phyloP scores from a whole-genome alignment of 2,888 invertebrate genomes.

The Cyclophora albipunctata region DNA sequence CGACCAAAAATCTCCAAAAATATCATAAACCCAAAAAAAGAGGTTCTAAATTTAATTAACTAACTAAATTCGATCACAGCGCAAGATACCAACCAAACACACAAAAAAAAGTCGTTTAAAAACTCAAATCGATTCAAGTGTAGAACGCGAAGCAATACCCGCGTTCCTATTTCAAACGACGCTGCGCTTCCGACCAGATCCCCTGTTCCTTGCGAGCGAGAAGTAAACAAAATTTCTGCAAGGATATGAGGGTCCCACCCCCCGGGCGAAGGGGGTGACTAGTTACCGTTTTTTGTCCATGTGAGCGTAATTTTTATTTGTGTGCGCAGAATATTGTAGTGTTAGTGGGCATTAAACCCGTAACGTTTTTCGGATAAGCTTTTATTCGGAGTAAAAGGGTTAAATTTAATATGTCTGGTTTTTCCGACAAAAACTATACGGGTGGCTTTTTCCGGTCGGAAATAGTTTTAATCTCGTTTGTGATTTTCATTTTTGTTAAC shows the following conservation, averaged over 20 bases:
- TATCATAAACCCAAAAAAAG: no score
- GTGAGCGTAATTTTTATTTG: constrained; percentile 55
- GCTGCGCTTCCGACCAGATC: constrained; percentile 43
- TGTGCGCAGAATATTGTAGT: constrained; percentile 35
- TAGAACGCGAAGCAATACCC: constrained; percentile 48
- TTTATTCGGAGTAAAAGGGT: constrained; percentile 41
- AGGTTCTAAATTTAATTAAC: no score
- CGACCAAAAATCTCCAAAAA: no score
- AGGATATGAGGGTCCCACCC: constrained; percentile 60
- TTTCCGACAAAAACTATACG: constrained; percentile 31
- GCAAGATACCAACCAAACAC: no score
- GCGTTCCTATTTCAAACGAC: constrained; percentile 54
- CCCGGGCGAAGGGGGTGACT: constrained; percentile 28
- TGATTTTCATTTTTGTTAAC: constrained; percentile 15
- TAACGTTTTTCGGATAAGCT: constrained; percentile 46
- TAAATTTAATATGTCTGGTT: constrained; percentile 40
- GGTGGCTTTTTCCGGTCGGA: constrained; percentile 11
- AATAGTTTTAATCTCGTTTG: constrained; percentile 22
- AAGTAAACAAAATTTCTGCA: constrained; percentile 75
- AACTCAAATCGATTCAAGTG: background rate
- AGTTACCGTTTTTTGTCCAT: constrained; percentile 69
- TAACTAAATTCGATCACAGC: no score
- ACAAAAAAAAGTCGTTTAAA: no score
- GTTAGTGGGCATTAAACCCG: constrained; percentile 21
- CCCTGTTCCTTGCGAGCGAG: constrained; percentile 63